Conservation (phyloP, 2,113 vertebrate genomes). For the Thalassoma bifasciatum region DNA sequence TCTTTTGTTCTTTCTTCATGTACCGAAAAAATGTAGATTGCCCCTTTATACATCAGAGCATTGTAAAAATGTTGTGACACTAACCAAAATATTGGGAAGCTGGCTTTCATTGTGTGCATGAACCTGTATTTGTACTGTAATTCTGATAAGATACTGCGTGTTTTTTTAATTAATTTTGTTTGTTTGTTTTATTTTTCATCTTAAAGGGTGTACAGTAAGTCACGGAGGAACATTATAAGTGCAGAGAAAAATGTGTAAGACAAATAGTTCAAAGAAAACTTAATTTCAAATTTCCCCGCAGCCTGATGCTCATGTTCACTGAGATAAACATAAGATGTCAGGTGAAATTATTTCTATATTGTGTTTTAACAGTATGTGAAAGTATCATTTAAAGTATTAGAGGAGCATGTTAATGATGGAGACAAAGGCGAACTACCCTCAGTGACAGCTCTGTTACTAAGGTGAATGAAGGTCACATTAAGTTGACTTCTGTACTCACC, state of each 20-base stretch:
- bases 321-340: slow-evolving; percentile 8
- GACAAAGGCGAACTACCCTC: background rate
- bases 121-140: slow-evolving; percentile 83
- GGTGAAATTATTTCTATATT: slow-evolving; percentile 9
- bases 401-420: background rate
- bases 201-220: slow-evolving; percentile 65
- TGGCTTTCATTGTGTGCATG: slow-evolving; percentile 86
- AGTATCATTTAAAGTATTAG: background rate
- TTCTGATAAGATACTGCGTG: slow-evolving; percentile 72
- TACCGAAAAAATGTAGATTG: slow-evolving; percentile 53
- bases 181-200: slow-evolving; percentile 56
- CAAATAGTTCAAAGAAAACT: slow-evolving; percentile 55
- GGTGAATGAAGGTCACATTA: slow-evolving; percentile 5
- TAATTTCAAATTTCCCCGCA: slow-evolving; percentile 39
- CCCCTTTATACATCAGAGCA: slow-evolving; percentile 75
- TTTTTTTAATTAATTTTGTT: slow-evolving; percentile 31
- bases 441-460: background rate
- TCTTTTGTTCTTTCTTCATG: slow-evolving; percentile 50
- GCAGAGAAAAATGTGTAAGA: slow-evolving; percentile 38
- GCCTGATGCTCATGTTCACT: slow-evolving; percentile 44
- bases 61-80: slow-evolving; percentile 78
- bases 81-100: slow-evolving; percentile 82
- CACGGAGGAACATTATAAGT: slow-evolving; percentile 40
- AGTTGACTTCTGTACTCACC: slow-evolving; percentile 2
- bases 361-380: slow-evolving; percentile 14